phyloP scores from a whole-genome alignment of 64 coral and sea anemone species.

The Orbicella faveolata region DNA sequence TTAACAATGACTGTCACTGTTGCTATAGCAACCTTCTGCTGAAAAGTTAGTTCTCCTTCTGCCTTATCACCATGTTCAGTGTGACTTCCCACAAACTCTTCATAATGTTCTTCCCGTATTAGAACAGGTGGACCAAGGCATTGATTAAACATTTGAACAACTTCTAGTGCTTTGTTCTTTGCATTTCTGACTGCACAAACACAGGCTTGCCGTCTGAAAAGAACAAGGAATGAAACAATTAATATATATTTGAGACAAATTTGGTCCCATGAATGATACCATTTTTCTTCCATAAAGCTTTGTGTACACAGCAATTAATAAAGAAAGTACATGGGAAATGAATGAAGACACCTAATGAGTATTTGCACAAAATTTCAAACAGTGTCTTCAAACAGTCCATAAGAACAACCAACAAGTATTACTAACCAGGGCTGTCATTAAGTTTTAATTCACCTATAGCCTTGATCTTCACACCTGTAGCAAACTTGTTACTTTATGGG shows the following conservation, averaged over 20 bases:
- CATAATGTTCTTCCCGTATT: conserved; percentile 80
- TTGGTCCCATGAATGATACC: no score
- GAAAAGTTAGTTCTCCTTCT: conserved; percentile 62
- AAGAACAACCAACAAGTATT: no score
- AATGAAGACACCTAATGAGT: no score
- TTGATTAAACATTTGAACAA: conserved; percentile 93
- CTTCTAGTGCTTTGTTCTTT: conserved; percentile 86
- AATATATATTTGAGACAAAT: not conserved
- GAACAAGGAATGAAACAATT: not conserved
- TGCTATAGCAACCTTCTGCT: conserved; percentile 64
- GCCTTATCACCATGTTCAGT: conserved; percentile 6
- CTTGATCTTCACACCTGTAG: no score
- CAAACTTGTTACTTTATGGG: no score
- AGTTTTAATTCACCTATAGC: no score
- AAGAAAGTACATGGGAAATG: no score
- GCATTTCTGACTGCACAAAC: conserved; percentile 93
- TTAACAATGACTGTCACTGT: conserved; percentile 87
- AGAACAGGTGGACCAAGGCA: conserved; percentile 77
- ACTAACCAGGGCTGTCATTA: no score
- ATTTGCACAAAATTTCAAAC: no score
- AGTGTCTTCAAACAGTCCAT: no score
- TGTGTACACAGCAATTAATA: no score
- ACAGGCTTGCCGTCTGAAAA: conserved; percentile 89
- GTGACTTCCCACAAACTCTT: conserved; percentile 63
- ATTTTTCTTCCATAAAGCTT: no score